phyloP scores from a whole-genome alignment of 2,888 invertebrate genomes.

The Hypercompe scribonia region DNA sequence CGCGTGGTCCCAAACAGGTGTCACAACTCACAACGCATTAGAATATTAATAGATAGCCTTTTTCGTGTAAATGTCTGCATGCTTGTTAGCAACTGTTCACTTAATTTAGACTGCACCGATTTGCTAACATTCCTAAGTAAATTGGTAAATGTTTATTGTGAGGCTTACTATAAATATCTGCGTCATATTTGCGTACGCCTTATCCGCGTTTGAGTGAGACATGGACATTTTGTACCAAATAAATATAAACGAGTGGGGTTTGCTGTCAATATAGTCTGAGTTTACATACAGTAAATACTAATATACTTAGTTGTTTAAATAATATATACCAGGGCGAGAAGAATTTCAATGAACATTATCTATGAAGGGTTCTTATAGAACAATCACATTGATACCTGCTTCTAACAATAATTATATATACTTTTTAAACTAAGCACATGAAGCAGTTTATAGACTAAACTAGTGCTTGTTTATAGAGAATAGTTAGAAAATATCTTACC shows the following conservation, averaged over 20 bases:
- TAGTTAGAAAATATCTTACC: too few relatives aligned
- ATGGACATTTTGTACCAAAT: neutral
- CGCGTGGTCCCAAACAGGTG: conserved; percentile 38
- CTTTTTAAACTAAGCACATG: too few relatives aligned
- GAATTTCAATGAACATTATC: neutral
- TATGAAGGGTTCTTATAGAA: neutral
- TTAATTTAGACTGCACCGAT: conserved; percentile 33
- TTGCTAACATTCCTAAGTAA: conserved; percentile 25
- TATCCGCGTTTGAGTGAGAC: conserved; percentile 5
- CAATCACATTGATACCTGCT: too few relatives aligned
- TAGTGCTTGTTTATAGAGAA: too few relatives aligned
- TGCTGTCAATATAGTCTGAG: neutral
- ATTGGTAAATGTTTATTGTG: conserved; percentile 42
- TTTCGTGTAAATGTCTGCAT: conserved; percentile 33
- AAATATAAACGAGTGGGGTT: neutral
- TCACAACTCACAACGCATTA: conserved; percentile 19
- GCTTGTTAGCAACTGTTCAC: conserved; percentile 28
- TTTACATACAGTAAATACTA: neutral
- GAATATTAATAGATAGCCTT: conserved; percentile 47
- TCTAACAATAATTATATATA: too few relatives aligned
- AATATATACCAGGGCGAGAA: neutral
- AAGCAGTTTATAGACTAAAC: too few relatives aligned
- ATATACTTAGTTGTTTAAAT: neutral
- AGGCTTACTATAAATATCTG: conserved; percentile 39
- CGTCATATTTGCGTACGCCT: conserved; percentile 29